Evolutionary conservation across 2,113 vertebrate genomes (phyloP), one percentile per base, ranked within the genome.

Genomic region (Deroptyus accipitrinus): DNA sequence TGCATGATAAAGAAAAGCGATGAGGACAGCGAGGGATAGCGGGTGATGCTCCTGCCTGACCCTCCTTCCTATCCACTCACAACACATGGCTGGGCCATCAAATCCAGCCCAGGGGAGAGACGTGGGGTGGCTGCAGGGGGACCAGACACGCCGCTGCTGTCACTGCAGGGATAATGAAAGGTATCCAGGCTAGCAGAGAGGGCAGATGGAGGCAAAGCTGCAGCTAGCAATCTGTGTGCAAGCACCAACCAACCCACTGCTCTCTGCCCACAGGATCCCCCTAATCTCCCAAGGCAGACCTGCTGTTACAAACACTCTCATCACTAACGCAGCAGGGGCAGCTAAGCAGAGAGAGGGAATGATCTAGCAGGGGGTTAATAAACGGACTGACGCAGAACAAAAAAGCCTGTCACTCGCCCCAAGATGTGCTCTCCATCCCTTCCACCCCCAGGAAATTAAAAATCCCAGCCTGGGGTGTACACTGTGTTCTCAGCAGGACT

Each of bases 291-390:
- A 91, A 72, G 88, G 95, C 95, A 97, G 96, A 94, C 94, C 97
- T 89, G 96, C 97, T 96, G 95, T 94, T 97, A 90, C 89, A 96
- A 96, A 97, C 92, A 24, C 90, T 95, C 97, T 97, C 97, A 98
- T 98, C 97, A 98, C 94, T 17, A 19, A 49, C 97, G 33, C 98
- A 97, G 97, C 84, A 0, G 96, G 97, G 80, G 52, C 78, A 25
- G 92, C 80, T 69, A 90, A 66, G 94, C 96, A 10, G 89, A 93
- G 83, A 95, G 72, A 90, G 79, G 35, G 83, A 96, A 87, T 76
- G 81, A 86, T 87, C 83, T 94, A 95, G 96, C 96, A 84, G 96
- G 96, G 96, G 96, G 95, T 97, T 97, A 97, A 96, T 95, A 96
- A 96, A 96, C 96, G 96, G 94, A 66, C 88, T 91, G 92, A 94